Percentiles rank a stretch among this genome's conserved stretches.
These are phyloP conservation scores for Danio tinwini DNA, from an alignment of 2,797 vertebrate species.

Conservation along the genomic window DNA sequence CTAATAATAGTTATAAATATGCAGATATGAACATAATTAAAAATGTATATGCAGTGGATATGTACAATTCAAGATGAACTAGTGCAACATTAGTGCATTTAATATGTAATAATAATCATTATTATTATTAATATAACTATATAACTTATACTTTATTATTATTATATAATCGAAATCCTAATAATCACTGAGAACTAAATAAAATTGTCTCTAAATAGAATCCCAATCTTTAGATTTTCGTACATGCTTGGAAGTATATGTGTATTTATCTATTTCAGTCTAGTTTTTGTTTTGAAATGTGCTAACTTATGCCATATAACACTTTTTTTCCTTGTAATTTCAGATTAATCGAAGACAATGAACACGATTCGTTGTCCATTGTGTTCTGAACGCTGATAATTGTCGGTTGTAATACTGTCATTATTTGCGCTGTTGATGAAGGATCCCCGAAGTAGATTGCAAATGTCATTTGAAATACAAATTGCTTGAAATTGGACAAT, in stretches of 20 bases:
- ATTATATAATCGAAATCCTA: no score
- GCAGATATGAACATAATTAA: no score
- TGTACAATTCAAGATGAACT: no score
- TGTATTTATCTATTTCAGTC: neutral
- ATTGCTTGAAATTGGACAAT: constrained; percentile 84
- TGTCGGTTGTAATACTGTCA: constrained; percentile 84
- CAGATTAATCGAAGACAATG: constrained; percentile 81
- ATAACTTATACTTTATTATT: no score
- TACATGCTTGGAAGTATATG: neutral
- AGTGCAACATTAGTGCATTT: no score
- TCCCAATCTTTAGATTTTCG: no score
- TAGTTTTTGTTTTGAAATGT: constrained; percentile 2
- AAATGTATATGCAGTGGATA: no score
- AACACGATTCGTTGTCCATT: constrained; percentile 78
- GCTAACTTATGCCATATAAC: constrained; percentile 16
- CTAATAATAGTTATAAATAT: no score
- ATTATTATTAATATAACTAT: no score
- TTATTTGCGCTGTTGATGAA: constrained; percentile 83
- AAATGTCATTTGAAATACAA: constrained; percentile 81
- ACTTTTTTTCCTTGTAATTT: constrained; percentile 63
- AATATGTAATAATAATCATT: no score
- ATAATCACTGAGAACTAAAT: no score
- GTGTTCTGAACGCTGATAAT: constrained; percentile 84
- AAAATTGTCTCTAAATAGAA: no score
- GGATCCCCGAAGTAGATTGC: constrained; percentile 80